A percentile compares a stretch with the other conserved stretches of the same genome.
Evolutionary conservation across 1,140 invertebrate genomes (phyloP).

Genomic region (Linepithema humile): DNA sequence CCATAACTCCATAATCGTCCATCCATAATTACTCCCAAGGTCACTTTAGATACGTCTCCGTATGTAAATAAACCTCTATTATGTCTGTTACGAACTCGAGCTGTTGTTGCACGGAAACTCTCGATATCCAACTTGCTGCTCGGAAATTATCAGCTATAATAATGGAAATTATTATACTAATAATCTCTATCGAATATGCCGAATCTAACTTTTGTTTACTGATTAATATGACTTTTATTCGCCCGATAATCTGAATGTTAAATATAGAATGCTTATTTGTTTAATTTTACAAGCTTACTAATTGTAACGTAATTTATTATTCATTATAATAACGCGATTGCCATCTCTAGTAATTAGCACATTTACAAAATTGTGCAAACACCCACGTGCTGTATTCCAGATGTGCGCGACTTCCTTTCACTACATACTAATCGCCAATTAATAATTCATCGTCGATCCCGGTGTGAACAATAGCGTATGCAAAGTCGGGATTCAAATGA

Average conservation of each 20-base stretch:
- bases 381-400: neutral
- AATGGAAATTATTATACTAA: no score
- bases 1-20: neutral
- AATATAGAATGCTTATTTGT: no score
- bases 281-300: no score
- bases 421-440: slow-evolving; percentile 27
- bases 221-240: no score
- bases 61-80: neutral
- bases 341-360: no score
- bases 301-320: neutral
- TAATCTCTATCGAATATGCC: no score
- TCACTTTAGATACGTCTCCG: neutral
- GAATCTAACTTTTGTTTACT: no score
- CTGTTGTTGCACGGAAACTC: neutral
- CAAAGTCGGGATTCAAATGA: slow-evolving; percentile 49
- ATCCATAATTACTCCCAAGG: neutral
- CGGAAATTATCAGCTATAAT: neutral
- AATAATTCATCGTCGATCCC: slow-evolving; percentile 48
- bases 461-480: slow-evolving; percentile 52
- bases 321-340: no score
- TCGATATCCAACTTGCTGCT: neutral
- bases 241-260: no score
- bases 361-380: slow-evolving; percentile 2
- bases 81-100: neutral
- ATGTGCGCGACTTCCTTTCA: neutral